Evolutionary conservation across 2,888 invertebrate species (phyloP), one percentile per base, ranked within the genome.

Genomic region (Campoletis raptor): DNA sequence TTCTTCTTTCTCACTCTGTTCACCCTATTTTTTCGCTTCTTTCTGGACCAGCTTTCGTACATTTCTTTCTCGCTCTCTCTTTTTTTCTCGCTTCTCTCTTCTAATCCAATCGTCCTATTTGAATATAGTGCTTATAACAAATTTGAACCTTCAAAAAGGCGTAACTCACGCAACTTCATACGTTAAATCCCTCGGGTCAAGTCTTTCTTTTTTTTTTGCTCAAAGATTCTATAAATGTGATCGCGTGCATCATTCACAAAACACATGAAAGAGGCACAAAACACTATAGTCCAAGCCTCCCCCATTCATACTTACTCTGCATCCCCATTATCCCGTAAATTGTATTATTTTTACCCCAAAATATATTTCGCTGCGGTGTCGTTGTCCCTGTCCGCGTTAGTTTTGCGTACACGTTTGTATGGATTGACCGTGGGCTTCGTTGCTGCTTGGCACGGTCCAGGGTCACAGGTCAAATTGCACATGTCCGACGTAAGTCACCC

Each of bases 321-420:
- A 90, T 90, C 92, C 92, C 93, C 91, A 93, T 94, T 94, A 94
- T 94, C 91, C 83, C 91, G 93, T 92, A 94, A 94, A 94, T 94
- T 94, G 94, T 94, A 94, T 94, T 94, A 94, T 94, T 94, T 94
- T 94, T 94, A 92, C 94, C 94, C 94, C 94, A 94, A 94, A 88
- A 94, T 94, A 91, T 92, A 92, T 93, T 91, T 92, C 89, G 90
- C 88, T 88, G 88, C 89, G 89, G 88, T 89, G 87, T 84, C 88
- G 76, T 76, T 61, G 80, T 86, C 86, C 88, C 81, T 87, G 86
- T 89, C 90, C 81, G 30, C 74, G 74, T 45, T 54, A 12, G 40
- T 30, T 30, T 66, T 78, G 5, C 61, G 15, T 30, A 12, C 15
- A 89, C 30, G 30, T 87, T 85, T 54, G 57, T 69, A 40, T 54